A percentile compares a stretch with the other conserved stretches of the same genome.
These are phyloP conservation scores for Tetragonula clypearis DNA, from an alignment of 1,140 invertebrate species.

Conservation along the genomic window DNA sequence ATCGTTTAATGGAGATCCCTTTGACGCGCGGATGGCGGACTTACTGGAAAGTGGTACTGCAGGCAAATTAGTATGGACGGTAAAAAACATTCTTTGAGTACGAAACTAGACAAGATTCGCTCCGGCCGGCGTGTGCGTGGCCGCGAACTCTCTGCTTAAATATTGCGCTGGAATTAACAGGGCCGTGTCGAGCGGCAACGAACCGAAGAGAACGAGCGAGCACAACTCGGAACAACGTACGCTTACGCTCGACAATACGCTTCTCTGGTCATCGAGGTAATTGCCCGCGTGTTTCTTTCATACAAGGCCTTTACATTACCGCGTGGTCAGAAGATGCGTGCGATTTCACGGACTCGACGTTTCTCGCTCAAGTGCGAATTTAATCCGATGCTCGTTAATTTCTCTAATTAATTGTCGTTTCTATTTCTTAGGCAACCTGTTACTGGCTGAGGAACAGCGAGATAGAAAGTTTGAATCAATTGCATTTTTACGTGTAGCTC, in stretches of 20 bases:
- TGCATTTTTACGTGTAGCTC: background rate
- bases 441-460: background rate
- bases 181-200: constrained; percentile 65
- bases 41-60: constrained; percentile 25
- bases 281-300: constrained; percentile 67
- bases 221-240: constrained; percentile 17
- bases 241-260: constrained; percentile 50
- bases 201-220: constrained; percentile 63
- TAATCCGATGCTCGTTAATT: background rate
- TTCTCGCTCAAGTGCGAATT: background rate
- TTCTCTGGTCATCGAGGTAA: constrained; percentile 51
- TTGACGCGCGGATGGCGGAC: background rate
- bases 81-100: constrained; percentile 18
- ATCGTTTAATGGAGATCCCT: constrained; percentile 3
- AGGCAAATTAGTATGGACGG: constrained; percentile 21
- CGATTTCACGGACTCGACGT: background rate
- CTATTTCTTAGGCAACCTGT: background rate
- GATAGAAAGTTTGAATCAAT: background rate
- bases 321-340: background rate
- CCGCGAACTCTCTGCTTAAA: constrained; percentile 58
- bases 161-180: constrained; percentile 69
- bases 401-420: background rate
- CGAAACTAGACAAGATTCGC: constrained; percentile 42
- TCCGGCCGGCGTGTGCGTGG: constrained; percentile 16
- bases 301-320: constrained; percentile 10